phyloP scores from a whole-genome alignment of 2,888 invertebrate genomes.

The Eutolmus rufibarbis region DNA sequence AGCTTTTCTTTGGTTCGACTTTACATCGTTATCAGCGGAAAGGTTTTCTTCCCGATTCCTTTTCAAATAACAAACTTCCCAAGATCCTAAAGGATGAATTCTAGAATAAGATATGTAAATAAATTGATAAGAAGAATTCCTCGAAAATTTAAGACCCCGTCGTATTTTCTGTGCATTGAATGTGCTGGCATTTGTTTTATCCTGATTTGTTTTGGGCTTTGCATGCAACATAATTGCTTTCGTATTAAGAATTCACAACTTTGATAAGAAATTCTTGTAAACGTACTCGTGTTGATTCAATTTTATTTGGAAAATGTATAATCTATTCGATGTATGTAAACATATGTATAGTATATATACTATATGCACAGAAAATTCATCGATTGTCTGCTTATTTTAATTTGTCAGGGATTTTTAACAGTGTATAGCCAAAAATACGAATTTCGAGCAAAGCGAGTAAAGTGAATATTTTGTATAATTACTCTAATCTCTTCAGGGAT shows the following conservation, averaged over 20 bases:
- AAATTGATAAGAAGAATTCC: not conserved
- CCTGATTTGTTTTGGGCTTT: not conserved
- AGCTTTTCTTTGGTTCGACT: not conserved
- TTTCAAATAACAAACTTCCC: slow-evolving; percentile 12
- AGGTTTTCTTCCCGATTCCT: not conserved
- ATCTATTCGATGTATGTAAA: too few relatives aligned
- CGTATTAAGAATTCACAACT: not conserved
- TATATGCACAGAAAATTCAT: too few relatives aligned
- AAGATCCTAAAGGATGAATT: not conserved
- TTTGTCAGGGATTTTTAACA: too few relatives aligned
- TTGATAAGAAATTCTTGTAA: not conserved
- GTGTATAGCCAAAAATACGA: too few relatives aligned
- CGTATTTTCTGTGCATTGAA: not conserved
- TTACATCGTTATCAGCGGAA: slow-evolving; percentile 12
- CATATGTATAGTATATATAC: too few relatives aligned
- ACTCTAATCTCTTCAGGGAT: too few relatives aligned
- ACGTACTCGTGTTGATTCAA: not conserved
- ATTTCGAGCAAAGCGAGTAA: too few relatives aligned
- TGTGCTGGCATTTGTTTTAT: not conserved
- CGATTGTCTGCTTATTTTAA: too few relatives aligned
- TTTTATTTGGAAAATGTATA: too few relatives aligned
- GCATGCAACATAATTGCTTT: not conserved
- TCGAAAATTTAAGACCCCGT: not conserved
- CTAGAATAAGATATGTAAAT: not conserved
- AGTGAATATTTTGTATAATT: too few relatives aligned